Evolutionary conservation across 2,797 vertebrate genomes (phyloP), one percentile per base, ranked within the genome.

Genomic region (Bryconaethiops microstoma): DNA sequence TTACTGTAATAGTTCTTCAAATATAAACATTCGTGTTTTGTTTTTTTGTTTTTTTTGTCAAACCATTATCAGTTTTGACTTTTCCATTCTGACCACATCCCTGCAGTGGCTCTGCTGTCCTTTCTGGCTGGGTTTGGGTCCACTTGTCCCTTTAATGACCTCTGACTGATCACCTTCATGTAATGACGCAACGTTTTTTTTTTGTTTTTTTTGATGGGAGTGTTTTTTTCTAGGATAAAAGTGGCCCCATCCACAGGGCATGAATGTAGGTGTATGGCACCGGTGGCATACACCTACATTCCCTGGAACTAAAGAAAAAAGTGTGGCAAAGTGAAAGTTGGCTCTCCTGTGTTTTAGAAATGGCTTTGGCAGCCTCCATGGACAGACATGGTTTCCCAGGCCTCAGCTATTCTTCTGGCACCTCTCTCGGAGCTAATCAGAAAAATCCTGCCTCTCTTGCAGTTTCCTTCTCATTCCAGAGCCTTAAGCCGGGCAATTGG

Each of bases 401-500:
- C 78, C 89, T 80, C 40, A 84, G 87, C 91, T 90, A 82, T 87
- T 85, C 79, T 91, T 84, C 90, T 90, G 89, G 91, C 86, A 85
- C 85, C 86, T 82, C 77, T 87, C 73, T 65, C 62, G 76, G 83
- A 35, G 25, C 62, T 64, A 39, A 64, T 84, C 87, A 89, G 85
- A 84, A 90, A 89, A 90, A 88, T 82, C 83, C 89, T 89, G 87
- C 82, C 78, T 88, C 78, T 85, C 73, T 76, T 12, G 16, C 72
- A 77, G 80, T 35, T 64, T 17, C 39, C 42, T 84, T 87, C 55
- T 81, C 70, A n/a, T 8, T 14, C 68, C 21, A 2, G 19, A 68
- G 40, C 14, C 59, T 13, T 62, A 17, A 35, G 29, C 14, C 1
- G 1, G 16, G 29, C 13, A 7, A 64, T 0, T 39, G 29, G 16